Conservation (phyloP, 2,888 invertebrate genomes). For the Protophormia terraenovae region DNA sequence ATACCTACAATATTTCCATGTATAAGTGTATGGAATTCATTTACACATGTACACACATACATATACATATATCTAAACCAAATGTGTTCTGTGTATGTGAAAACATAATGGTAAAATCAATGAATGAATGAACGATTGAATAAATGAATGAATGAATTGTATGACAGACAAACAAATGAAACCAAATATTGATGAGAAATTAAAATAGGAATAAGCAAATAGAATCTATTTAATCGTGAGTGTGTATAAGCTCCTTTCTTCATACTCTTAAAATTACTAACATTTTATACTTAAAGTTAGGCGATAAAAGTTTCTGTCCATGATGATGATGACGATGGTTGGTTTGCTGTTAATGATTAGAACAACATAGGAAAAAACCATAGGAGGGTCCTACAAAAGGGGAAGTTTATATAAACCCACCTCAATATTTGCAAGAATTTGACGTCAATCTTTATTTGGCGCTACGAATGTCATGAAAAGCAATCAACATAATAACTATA, state of each 20-base stretch:
- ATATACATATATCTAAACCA: background rate
- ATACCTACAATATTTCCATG: background rate
- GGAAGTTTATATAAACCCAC: too few relatives aligned
- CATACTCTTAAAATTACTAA: too few relatives aligned
- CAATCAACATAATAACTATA: constrained; percentile 45
- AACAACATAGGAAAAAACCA: background rate
- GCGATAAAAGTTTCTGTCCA: background rate
- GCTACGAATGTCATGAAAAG: constrained; percentile 71
- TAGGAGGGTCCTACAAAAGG: too few relatives aligned
- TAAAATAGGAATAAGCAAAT: background rate
- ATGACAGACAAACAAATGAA: background rate
- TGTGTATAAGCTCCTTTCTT: background rate
- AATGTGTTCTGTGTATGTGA: background rate
- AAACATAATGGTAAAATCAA: constrained; percentile 27
- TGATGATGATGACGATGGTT: background rate
- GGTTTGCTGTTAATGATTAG: background rate
- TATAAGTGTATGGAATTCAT: background rate
- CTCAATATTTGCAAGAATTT: too few relatives aligned
- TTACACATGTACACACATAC: background rate
- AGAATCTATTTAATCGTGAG: constrained; percentile 25
- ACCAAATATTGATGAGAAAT: background rate
- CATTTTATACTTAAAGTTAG: too few relatives aligned
- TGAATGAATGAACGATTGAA: constrained; percentile 17
- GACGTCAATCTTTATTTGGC: constrained; percentile 76
- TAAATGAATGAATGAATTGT: constrained; percentile 64